phyloP scores from a whole-genome alignment of 2,113 vertebrate species.

The Toxotes chatareus region DNA sequence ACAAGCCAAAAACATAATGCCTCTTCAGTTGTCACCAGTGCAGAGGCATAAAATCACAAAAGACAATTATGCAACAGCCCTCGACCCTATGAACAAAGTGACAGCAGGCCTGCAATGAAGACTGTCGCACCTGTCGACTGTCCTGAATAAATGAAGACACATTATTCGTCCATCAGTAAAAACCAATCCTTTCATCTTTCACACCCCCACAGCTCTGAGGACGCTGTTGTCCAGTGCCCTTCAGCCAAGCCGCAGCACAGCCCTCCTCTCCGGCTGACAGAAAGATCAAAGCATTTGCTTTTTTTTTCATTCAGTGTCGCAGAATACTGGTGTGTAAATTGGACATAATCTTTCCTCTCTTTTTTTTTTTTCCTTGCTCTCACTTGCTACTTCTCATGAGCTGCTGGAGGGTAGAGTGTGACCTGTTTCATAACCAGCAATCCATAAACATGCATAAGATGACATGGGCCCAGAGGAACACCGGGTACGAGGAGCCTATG shows the following conservation, averaged over 20 bases:
- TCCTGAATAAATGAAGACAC: slow-evolving; percentile 37
- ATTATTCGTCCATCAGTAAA: slow-evolving; percentile 22
- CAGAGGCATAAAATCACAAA: background rate
- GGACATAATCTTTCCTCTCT: slow-evolving; percentile 56
- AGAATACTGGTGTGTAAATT: slow-evolving; percentile 58
- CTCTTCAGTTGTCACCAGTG: background rate
- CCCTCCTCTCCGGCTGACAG: slow-evolving; percentile 42
- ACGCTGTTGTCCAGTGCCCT: slow-evolving; percentile 53
- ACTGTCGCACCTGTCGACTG: slow-evolving; percentile 40
- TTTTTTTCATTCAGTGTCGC: slow-evolving; percentile 48
- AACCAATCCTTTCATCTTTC: slow-evolving; percentile 64
- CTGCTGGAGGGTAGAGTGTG: slow-evolving; percentile 53
- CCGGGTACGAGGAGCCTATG: background rate
- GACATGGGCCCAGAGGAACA: slow-evolving; percentile 13
- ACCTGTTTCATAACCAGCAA: slow-evolving; percentile 69
- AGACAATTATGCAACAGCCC: slow-evolving; percentile 21
- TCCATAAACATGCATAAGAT: slow-evolving; percentile 59
- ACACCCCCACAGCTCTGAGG: slow-evolving; percentile 27
- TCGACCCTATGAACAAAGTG: slow-evolving; percentile 2
- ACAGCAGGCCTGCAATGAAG: slow-evolving; percentile 14
- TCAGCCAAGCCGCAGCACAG: slow-evolving; percentile 49
- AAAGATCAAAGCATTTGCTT: slow-evolving; percentile 69
- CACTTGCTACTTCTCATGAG: slow-evolving; percentile 38
- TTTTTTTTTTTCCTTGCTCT: background rate
- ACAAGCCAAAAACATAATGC: background rate